Percentiles rank a stretch among this genome's conserved stretches.
These are phyloP conservation scores for Saccostrea cuccullata DNA, from an alignment of 1,140 invertebrate species.

Conservation along the genomic window DNA sequence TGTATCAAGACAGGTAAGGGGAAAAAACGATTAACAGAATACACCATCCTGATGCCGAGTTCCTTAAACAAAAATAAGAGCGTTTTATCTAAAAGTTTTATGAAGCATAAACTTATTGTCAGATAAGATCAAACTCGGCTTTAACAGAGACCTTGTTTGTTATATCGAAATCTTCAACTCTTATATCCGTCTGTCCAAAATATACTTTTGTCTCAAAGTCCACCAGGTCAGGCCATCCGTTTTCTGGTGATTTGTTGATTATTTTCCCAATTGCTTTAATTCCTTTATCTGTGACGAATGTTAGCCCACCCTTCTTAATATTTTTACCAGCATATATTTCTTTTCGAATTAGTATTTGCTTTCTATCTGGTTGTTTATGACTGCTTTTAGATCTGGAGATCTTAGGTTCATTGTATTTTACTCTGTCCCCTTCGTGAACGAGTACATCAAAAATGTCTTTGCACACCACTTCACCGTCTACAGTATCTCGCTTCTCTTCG, in stretches of 20 bases:
- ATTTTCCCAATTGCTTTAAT: slow-evolving; percentile 13
- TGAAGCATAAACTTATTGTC: background rate
- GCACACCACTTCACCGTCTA: background rate
- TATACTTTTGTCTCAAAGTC: background rate
- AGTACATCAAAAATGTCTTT: slow-evolving; percentile 33
- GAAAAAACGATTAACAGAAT: no score
- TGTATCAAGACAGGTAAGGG: no score
- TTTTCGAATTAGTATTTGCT: background rate
- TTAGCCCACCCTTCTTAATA: background rate
- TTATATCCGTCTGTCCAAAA: slow-evolving; percentile 39
- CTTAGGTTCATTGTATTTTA: slow-evolving; percentile 16
- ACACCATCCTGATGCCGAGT: no score
- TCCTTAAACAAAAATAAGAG: no score
- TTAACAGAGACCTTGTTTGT: background rate
- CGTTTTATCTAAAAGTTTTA: background rate
- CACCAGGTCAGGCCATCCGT: slow-evolving; percentile 11
- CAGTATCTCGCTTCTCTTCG: background rate
- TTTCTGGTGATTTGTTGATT: background rate
- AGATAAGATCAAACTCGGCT: background rate
- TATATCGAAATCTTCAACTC: slow-evolving; percentile 2
- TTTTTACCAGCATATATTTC: slow-evolving; percentile 13
- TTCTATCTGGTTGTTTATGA: slow-evolving; percentile 1
- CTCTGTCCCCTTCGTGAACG: background rate
- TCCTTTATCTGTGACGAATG: slow-evolving; percentile 9
- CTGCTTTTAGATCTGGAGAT: background rate